Percentiles rank a stretch among this genome's conserved stretches.
Conservation (phyloP, 2,888 invertebrate genomes). For the Microplitis manilae region DNA sequence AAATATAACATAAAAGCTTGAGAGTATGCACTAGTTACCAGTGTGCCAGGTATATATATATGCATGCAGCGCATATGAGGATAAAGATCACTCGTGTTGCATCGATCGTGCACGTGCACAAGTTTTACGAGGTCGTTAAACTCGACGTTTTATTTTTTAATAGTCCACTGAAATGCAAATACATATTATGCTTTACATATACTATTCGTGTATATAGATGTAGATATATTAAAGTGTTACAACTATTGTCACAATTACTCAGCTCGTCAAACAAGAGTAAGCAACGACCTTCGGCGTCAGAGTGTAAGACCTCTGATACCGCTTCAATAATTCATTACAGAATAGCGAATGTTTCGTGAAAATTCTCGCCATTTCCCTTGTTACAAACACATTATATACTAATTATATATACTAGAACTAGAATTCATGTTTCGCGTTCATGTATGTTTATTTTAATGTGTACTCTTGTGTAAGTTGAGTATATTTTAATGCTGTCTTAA, state of each 20-base stretch:
- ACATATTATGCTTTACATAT: neutral
- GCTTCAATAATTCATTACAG: neutral
- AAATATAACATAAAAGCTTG: constrained; percentile 11
- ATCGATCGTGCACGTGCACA: constrained; percentile 20
- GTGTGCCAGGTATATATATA: constrained; percentile 9
- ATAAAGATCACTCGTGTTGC: constrained; percentile 18
- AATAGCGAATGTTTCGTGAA: neutral
- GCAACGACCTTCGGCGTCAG: neutral
- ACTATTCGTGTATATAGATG: neutral
- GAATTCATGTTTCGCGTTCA: too few relatives aligned
- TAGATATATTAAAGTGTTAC: neutral
- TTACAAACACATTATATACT: neutral
- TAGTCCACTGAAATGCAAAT: neutral
- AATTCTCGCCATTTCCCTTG: neutral
- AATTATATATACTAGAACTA: too few relatives aligned
- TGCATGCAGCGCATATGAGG: neutral
- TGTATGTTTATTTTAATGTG: too few relatives aligned
- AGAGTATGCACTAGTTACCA: neutral
- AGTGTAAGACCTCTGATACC: neutral
- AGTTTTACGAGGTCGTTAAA: constrained; percentile 17
- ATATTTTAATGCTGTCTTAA: too few relatives aligned
- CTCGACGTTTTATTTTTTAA: constrained; percentile 1
- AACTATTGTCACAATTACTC: neutral
- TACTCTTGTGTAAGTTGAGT: too few relatives aligned
- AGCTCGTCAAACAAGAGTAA: neutral